Percentiles rank a stretch among this genome's conserved stretches.
Evolutionary conservation across 2,797 vertebrate genomes (phyloP).

Genomic region (Falco cherrug): DNA sequence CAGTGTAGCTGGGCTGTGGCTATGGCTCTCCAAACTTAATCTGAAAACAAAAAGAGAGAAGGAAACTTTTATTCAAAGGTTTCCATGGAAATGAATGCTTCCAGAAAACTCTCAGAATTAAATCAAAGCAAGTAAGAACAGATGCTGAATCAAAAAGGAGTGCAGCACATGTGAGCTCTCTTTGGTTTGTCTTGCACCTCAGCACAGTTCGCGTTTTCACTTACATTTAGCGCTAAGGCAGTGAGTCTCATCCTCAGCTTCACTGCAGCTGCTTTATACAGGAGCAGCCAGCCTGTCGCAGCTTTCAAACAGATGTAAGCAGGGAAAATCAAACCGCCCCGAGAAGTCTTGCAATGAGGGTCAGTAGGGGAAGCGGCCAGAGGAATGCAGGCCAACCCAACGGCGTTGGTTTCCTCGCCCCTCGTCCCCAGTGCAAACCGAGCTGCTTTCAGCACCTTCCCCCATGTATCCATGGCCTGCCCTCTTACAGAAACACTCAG

Average conservation of each 20-base stretch:
- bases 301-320: neutral
- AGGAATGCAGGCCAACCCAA: neutral
- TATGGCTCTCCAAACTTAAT: conserved; percentile 50
- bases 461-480: neutral
- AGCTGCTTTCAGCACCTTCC: neutral
- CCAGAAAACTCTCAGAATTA: conserved; percentile 52
- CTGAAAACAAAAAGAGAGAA: conserved; percentile 65
- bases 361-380: neutral
- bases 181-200: conserved; percentile 13
- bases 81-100: conserved; percentile 69
- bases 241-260: neutral
- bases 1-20: conserved; percentile 2
- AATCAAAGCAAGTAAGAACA: conserved; percentile 53
- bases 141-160: conserved; percentile 40
- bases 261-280: neutral
- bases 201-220: conserved; percentile 4
- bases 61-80: conserved; percentile 57
- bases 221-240: neutral
- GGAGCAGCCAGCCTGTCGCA: neutral
- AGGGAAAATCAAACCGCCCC: neutral
- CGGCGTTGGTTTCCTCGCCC: neutral
- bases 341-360: neutral
- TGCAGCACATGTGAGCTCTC: conserved; percentile 22
- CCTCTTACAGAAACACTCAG: neutral
- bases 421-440: neutral